Evolutionary conservation across 2,797 vertebrate species (phyloP).

Genomic region (Gorsachius magnificus): DNA sequence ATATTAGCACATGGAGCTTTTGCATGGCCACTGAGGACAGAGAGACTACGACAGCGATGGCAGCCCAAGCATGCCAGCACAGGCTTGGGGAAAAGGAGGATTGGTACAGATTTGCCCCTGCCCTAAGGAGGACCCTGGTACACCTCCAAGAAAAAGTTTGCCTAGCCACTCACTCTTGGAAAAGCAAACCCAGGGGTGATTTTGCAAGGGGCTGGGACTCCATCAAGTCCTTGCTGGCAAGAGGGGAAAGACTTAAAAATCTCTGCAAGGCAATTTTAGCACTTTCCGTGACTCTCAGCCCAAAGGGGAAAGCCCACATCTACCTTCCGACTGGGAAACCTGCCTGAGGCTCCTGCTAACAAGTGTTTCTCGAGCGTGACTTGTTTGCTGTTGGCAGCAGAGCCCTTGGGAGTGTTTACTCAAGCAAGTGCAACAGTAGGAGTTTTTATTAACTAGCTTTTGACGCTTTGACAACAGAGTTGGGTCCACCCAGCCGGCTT

Average conservation of each 20-base stretch:
- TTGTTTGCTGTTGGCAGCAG: neutral
- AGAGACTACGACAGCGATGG: fast-evolving
- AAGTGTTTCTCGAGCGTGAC: fast-evolving
- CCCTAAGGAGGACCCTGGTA: neutral
- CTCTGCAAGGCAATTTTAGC: fast-evolving
- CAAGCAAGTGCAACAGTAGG: neutral
- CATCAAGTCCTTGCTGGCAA: neutral
- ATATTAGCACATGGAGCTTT: neutral
- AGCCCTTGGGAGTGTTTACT: neutral
- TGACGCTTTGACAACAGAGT: neutral
- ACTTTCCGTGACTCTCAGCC: neutral
- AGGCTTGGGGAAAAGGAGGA: neutral
- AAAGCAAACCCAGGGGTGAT: neutral
- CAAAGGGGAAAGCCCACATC: neutral
- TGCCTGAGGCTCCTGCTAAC: neutral
- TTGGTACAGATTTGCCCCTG: neutral
- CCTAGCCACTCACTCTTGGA: neutral
- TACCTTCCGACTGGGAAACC: neutral
- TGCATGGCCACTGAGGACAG: fast-evolving
- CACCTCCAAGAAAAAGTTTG: neutral
- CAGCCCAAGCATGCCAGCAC: fast-evolving
- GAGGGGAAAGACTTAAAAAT: neutral
- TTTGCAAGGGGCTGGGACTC: neutral
- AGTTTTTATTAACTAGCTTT: neutral
- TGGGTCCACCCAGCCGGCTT: neutral